Conservation (phyloP, 2,113 vertebrate species). For the Hyaena hyaena region DNA sequence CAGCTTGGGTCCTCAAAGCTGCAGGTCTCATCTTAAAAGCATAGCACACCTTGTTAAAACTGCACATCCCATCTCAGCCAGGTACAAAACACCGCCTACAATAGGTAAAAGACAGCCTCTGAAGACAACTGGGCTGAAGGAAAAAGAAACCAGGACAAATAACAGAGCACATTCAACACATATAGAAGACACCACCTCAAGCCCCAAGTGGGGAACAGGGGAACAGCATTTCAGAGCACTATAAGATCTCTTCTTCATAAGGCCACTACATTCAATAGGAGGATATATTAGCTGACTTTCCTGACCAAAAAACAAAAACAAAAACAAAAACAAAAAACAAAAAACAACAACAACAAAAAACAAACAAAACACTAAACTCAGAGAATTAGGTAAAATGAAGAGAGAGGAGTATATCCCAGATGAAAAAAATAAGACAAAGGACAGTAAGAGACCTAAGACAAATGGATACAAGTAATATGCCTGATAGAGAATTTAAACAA, state of each 20-base stretch:
- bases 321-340: too few species aligned
- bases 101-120: background rate
- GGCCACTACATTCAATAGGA: background rate
- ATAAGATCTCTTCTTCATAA: background rate
- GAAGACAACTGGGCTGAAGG: background rate
- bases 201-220: background rate
- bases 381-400: background rate
- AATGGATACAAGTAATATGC: background rate
- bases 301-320: background rate
- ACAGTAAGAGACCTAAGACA: background rate
- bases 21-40: background rate
- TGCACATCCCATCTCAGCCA: background rate
- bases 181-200: background rate
- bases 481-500: background rate
- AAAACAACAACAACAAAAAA: too few species aligned
- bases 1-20: background rate
- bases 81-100: background rate
- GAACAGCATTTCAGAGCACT: background rate
- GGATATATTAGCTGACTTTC: background rate
- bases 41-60: background rate
- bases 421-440: background rate
- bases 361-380: background rate
- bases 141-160: background rate
- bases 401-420: background rate
- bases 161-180: background rate